Evolutionary conservation across 2,888 invertebrate genomes (phyloP), one percentile per base, ranked within the genome.

Genomic region (Drosophila pseudotakahashii): DNA sequence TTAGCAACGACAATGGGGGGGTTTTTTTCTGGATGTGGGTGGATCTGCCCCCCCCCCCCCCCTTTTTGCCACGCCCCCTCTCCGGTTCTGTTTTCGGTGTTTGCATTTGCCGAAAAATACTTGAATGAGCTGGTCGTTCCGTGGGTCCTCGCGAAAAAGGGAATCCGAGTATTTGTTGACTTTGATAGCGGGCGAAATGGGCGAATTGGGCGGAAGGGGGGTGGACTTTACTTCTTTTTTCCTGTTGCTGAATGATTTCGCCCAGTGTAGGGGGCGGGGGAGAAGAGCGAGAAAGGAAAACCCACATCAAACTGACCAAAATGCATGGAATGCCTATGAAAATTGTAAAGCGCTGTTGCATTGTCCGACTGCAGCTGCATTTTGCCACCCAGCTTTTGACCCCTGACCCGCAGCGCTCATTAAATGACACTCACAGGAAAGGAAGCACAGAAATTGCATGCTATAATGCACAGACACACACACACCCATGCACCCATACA

Each of bases 241-340:
- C 7, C 14, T 26, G 32, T n/a, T 44, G 11, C 7, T 23, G 19
- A 32, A 48, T 19, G 34, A 48, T 48, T 71, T 66, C 63, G 68
- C 53, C 54, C 60, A 70, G 53, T 54, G 68, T 44, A 68, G 69
- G 34, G 48, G 48, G 2, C 37, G 16, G 55, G 50, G 55, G 54
- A 30, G 30, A 30, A 52, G 54, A 70, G 53, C 54, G 69, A 70
- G 79, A 67, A 79, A 86, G 73, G 72, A 74, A 78, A 82, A 81
- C 81, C 86, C 86, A 86, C 86, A 83, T 86, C 86, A 83, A 84
- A 86, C 83, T 81, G 86, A 86, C 86, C 83, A 83, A 86, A 83
- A 81, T 83, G 83, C 83, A 83, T 79, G 84, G 87, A 81, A 84
- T 81, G 79, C 78, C 81, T 76, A 81, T 79, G 83, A 78, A 86